Base-by-base conservation (phyloP, 1,140 invertebrate species). In the Carposina sasakii region DNA sequence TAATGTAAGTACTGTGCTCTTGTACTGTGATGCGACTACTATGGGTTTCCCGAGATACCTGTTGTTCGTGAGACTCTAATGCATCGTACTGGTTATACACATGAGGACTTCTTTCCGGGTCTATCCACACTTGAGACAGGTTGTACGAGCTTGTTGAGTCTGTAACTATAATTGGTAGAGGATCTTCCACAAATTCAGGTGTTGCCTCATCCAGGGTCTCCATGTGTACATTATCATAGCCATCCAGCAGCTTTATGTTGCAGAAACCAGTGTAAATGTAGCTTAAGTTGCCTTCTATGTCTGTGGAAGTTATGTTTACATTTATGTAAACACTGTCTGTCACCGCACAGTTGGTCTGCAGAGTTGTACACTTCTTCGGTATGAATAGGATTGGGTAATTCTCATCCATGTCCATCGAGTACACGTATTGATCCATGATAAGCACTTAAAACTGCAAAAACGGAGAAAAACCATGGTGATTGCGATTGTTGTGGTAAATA, bases 91-190 rank as follows among this genome's bases (percentile, higher is more conserved):
- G 61, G 42, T 76, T 78, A 33, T 76, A 78, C 0, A 76, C 71
- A 48, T 60, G 72, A 2, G 78, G 76, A 39, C 73, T 79, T 12
- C 66, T 57, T 0, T 60, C 49, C 2, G 78, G 73, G 24, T 82
- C 78, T 42, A 82, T 82, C 76, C 75, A 78, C 1, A 82, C 70
- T 37, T 76, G 66, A 4, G 69, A 67, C 42, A 76, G 71, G 26
- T 55, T 71, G 42, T 72, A 70, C 0, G 26, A 4, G 63, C 51
- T 41, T 57, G 21, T 60, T 68, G 0, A 41, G 49, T 68, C 71
- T 21, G 47, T 42, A 6, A 63, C 24, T 12, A 67, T 37, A 0
- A 67, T 43, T 10, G 59, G 40, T 17, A 60, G 49, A 3, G 56
- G 37, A 19, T 57, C 53, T 8, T 59, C 52, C 26, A 52, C 46